These are phyloP conservation scores for Phengaris alcon DNA, from an alignment of 2,888 invertebrate genomes.

Conservation along the genomic window DNA sequence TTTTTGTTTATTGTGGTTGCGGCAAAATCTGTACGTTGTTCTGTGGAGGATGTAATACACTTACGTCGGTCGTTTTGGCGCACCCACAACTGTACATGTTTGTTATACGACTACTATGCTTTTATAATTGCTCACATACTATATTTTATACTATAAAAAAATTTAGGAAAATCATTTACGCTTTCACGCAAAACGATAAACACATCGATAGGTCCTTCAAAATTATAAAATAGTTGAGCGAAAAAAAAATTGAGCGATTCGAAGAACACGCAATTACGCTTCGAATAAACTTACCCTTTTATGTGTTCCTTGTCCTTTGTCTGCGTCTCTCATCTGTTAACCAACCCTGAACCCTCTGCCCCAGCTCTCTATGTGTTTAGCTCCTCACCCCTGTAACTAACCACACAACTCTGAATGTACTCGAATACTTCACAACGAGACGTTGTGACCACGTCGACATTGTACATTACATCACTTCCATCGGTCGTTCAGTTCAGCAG, in stretches of 20 bases:
- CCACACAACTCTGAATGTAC: conserved; percentile 74
- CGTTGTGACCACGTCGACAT: conserved; percentile 65
- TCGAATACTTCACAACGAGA: conserved; percentile 68
- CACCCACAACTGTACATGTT: conserved; percentile 66
- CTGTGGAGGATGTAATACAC: background rate
- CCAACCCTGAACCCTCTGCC: conserved; percentile 77
- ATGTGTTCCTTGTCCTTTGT: conserved; percentile 85
- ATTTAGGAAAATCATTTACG: conserved; percentile 79
- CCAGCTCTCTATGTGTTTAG: conserved; percentile 78
- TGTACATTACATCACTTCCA: conserved; percentile 77
- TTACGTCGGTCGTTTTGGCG: conserved; percentile 52
- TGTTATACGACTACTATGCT: conserved; percentile 80
- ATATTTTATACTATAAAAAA: conserved; percentile 71
- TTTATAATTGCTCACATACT: conserved; percentile 73
- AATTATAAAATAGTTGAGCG: conserved; percentile 42
- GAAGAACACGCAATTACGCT: conserved; percentile 79
- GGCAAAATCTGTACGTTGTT: conserved; percentile 49
- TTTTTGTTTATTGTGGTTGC: conserved; percentile 60
- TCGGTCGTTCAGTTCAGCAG: conserved; percentile 58
- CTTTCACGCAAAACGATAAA: conserved; percentile 78
- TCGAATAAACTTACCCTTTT: conserved; percentile 80
- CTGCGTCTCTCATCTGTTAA: conserved; percentile 90
- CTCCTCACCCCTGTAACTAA: conserved; percentile 77
- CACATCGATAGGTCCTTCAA: conserved; percentile 62
- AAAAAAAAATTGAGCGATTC: conserved; percentile 73